phyloP scores from a whole-genome alignment of 2,888 invertebrate genomes.

The Thalpophila matura region DNA sequence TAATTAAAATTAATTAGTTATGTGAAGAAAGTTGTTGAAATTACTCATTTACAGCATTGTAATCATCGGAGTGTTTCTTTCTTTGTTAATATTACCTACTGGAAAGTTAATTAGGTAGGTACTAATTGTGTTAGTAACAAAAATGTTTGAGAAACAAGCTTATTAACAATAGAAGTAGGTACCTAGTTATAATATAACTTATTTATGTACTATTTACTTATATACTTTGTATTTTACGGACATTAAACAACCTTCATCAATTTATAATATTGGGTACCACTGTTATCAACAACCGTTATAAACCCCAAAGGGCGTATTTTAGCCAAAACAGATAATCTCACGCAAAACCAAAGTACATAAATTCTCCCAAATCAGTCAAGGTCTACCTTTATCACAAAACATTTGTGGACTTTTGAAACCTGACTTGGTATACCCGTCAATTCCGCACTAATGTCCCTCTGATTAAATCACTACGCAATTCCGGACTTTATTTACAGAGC shows the following conservation, averaged over 20 bases:
- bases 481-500: conserved; percentile 38
- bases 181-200: no score
- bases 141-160: no score
- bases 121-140: no score
- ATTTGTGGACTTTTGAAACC: conserved; percentile 51
- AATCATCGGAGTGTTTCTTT: background rate
- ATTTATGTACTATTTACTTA: no score
- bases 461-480: conserved; percentile 26
- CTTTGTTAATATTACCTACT: no score
- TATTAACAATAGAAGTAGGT: no score
- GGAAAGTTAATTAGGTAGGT: no score
- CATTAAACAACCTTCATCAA: no score
- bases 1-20: conserved; percentile 5
- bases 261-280: no score
- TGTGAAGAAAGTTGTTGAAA: background rate
- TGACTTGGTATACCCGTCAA: conserved; percentile 48
- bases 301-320: no score
- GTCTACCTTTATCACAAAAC: conserved; percentile 23
- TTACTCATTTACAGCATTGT: background rate
- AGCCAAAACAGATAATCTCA: background rate
- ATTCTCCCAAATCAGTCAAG: conserved; percentile 24
- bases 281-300: no score
- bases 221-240: no score
- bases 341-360: background rate
- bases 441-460: conserved; percentile 39